Evolutionary conservation across 2,888 invertebrate species (phyloP).

Genomic region (Phasia obesa): DNA sequence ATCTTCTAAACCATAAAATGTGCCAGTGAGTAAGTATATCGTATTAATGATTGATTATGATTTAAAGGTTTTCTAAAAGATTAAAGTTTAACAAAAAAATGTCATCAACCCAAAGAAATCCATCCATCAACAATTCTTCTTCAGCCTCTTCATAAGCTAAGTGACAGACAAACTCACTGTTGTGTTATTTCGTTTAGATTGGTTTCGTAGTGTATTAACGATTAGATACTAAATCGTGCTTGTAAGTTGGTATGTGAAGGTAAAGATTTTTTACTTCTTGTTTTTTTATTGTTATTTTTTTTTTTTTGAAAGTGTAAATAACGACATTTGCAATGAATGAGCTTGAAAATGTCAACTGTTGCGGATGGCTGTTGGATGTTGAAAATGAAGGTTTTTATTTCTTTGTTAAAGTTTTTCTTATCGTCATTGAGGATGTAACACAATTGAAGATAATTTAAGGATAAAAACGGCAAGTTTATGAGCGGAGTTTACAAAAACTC

Average conservation of each 20-base stretch:
- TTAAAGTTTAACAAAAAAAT: conserved; percentile 23
- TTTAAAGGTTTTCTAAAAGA: conserved; percentile 32
- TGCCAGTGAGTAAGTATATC: neutral
- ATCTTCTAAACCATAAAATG: neutral
- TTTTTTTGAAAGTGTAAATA: neutral
- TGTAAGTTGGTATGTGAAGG: conserved; percentile 26
- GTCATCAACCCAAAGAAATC: conserved; percentile 50
- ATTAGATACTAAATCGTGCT: conserved; percentile 17
- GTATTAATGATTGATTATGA: neutral
- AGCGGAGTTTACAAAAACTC: too few relatives aligned
- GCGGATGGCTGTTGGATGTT: conserved; percentile 24
- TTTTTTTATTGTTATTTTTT: conserved; percentile 14
- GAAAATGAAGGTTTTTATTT: conserved; percentile 9
- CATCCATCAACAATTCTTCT: conserved; percentile 24
- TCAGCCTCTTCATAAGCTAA: conserved; percentile 15
- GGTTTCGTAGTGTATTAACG: neutral
- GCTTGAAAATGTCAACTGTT: conserved; percentile 68
- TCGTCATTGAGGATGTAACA: neutral
- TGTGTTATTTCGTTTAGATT: conserved; percentile 6
- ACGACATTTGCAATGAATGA: conserved; percentile 68
- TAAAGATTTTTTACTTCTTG: conserved; percentile 23
- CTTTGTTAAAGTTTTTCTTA: neutral
- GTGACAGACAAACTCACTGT: conserved; percentile 14
- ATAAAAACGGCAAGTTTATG: neutral
- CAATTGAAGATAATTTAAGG: too few relatives aligned